phyloP scores from a whole-genome alignment of 2,888 invertebrate genomes.

The Neocrepidodera transversa region DNA sequence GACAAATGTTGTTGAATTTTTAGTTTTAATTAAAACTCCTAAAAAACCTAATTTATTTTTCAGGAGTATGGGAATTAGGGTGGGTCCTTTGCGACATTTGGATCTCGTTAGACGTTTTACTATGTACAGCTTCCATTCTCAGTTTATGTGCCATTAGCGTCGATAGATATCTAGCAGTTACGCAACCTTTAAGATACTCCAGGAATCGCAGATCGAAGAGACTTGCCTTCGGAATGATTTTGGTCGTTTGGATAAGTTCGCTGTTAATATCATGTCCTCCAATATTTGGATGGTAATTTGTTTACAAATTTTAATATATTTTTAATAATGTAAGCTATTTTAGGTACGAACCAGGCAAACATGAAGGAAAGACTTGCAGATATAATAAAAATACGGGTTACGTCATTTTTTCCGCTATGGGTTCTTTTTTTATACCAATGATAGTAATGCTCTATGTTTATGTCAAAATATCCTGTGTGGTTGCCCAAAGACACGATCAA shows the following conservation, averaged over 20 bases:
- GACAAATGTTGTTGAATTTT: no score
- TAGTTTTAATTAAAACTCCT: no score
- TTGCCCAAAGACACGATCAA: constrained; percentile 80
- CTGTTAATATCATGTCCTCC: constrained; percentile 93
- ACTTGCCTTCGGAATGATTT: constrained; percentile 84
- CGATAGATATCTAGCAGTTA: constrained; percentile 91
- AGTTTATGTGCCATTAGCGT: constrained; percentile 93
- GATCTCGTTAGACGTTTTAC: constrained; percentile 91
- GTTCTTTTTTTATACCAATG: constrained; percentile 95
- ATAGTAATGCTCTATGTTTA: constrained; percentile 95
- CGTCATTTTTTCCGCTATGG: constrained; percentile 94
- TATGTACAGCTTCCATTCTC: constrained; percentile 92
- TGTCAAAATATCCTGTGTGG: constrained; percentile 85
- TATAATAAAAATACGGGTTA: constrained; percentile 94
- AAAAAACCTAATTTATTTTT: no score
- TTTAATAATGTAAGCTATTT: background rate
- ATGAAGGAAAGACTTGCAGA: constrained; percentile 74
- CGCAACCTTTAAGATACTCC: constrained; percentile 91
- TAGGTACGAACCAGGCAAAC: constrained; percentile 78
- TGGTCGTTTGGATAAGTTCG: constrained; percentile 89
- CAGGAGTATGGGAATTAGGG: constrained; percentile 88
- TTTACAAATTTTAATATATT: no score
- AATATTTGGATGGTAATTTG: constrained; percentile 90
- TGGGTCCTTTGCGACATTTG: constrained; percentile 88
- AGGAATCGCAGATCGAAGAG: constrained; percentile 85